Evolutionary conservation across 2,113 vertebrate genomes (phyloP), one percentile per base, ranked within the genome.

Genomic region (Hymenochirus boettgeri): DNA sequence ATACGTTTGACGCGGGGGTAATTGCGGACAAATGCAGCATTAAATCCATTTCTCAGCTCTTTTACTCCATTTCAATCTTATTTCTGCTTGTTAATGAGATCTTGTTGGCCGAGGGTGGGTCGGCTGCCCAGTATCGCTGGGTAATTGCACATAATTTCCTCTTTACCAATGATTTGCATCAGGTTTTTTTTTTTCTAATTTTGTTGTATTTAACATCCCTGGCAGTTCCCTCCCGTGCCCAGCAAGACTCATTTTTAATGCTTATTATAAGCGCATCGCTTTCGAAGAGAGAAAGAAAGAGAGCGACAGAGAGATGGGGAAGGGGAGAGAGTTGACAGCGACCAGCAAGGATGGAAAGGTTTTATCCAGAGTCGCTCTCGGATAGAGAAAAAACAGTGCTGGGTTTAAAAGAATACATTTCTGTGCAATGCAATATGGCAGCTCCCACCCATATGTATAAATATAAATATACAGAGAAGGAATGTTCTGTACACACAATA

Each of bases 11-110:
- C 87, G 89, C 91, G 89, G 90, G 94, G 92, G 93, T 98, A 96
- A 99, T 99, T 98, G 95, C 91, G 93, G 91, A 97, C 96, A 98
- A 98, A 99, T 93, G 93, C 90, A 80, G 94, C 93, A 97, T 97
- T 98, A 98, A 97, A 99, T 98, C 96, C 91, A 98, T 97, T 96
- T 90, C 94, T 95, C 94, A 93, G 93, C 93, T 94, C 93, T 92
- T 89, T 97, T 95, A 96, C 92, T 96, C 95, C 96, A 97, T 99
- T 97, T 95, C 94, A 99, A 98, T 98, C 96, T 94, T 97, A 95
- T 98, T 99, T 99, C 94, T 99, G 96, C 93, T 90, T 98, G 93
- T 98, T 99, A 98, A 93, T 95, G 92, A 95, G 92, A 94, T 96
- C 93, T 91, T 96, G 94, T 96, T 95, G 93, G 89, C 90, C 89